Evolutionary conservation across 2,888 invertebrate species (phyloP).

Genomic region (Pterobdella sp.): DNA sequence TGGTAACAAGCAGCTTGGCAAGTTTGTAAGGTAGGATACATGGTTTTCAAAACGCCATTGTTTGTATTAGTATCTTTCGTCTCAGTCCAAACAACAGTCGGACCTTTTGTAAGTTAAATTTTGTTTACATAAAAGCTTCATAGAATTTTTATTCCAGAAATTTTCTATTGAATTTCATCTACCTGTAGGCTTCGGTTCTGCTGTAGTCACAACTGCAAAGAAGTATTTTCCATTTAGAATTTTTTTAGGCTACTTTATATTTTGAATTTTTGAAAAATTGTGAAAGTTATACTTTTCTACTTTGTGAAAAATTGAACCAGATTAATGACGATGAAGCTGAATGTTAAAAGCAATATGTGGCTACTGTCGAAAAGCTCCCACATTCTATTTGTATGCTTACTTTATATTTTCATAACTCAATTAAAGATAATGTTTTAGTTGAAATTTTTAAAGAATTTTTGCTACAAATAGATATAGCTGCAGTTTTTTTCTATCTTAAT

Average conservation of each 20-base stretch:
- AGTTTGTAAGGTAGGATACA: not conserved
- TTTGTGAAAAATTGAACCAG: no score
- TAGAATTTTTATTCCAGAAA: not conserved
- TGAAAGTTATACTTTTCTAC: no score
- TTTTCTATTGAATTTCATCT: not conserved
- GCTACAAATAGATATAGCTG: no score
- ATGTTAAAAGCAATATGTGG: no score
- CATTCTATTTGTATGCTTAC: no score
- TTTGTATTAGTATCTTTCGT: not conserved
- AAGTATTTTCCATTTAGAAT: not conserved
- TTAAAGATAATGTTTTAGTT: no score
- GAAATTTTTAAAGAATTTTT: no score
- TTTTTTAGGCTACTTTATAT: not conserved
- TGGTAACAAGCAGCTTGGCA: not conserved
- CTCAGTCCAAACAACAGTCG: not conserved
- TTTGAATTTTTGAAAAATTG: no score
- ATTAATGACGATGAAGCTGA: no score
- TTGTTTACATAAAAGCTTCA: not conserved
- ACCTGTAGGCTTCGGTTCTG: not conserved
- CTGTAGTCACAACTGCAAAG: not conserved
- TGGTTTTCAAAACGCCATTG: not conserved
- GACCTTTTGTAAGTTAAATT: not conserved
- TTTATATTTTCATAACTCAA: no score
- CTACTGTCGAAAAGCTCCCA: no score
- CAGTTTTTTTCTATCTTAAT: no score